phyloP scores from a whole-genome alignment of 2,113 vertebrate genomes.

The Neotoma lepida region DNA sequence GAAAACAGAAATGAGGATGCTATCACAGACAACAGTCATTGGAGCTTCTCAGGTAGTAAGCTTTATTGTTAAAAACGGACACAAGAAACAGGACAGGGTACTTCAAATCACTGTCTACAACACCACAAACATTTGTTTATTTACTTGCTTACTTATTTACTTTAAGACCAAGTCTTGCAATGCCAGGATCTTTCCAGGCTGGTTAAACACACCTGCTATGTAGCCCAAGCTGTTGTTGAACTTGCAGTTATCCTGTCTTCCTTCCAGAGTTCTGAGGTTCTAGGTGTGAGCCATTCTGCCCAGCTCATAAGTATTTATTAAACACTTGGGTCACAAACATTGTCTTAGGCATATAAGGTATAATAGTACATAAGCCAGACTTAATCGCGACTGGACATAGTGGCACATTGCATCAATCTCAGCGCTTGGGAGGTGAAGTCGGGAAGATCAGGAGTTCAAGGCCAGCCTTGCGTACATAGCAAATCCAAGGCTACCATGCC shows the following conservation, averaged over 20 bases:
- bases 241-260: neutral
- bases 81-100: neutral
- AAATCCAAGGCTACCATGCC: neutral
- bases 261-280: neutral
- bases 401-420: neutral
- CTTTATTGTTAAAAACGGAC: neutral
- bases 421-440: neutral
- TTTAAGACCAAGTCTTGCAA: neutral
- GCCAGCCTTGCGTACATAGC: neutral
- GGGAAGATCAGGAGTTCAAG: neutral
- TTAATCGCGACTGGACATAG: too few species aligned
- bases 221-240: too few species aligned
- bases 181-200: neutral
- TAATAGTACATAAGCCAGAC: neutral
- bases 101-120: neutral
- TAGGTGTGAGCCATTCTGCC: neutral
- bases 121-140: neutral
- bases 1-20: neutral
- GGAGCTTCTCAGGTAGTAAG: neutral
- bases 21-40: neutral
- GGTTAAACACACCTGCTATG: neutral
- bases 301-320: neutral
- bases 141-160: neutral
- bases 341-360: neutral
- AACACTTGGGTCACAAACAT: neutral